These are phyloP conservation scores for Acrobeloides nanus DNA, from an alignment of 2,888 invertebrate genomes.

Conservation along the genomic window DNA sequence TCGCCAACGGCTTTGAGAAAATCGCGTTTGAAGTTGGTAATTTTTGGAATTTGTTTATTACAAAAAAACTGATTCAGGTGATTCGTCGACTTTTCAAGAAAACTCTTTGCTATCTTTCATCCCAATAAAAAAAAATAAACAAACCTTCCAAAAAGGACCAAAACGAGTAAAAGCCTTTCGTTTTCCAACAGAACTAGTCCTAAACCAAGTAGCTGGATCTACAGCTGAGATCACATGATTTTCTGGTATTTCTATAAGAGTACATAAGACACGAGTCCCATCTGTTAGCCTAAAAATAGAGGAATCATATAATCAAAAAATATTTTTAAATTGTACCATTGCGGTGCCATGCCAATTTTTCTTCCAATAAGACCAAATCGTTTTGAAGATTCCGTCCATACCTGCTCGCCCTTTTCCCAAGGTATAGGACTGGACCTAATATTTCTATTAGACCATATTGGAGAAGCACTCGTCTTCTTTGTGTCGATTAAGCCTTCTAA, in stretches of 20 bases:
- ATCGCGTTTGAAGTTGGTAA: too few relatives aligned
- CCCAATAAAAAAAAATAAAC: conserved; percentile 4
- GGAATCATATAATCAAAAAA: conserved; percentile 1
- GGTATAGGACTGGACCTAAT: conserved; percentile 5
- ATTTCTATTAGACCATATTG: conserved; percentile 3
- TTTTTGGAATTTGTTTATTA: too few relatives aligned
- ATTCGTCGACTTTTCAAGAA: too few relatives aligned
- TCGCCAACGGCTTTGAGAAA: too few relatives aligned
- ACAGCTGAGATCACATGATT: conserved; percentile 89
- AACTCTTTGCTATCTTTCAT: conserved; percentile 1
- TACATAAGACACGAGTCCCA: conserved; percentile 50
- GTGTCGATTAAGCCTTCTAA: conserved; percentile 1
- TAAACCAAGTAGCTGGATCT: conserved; percentile 70
- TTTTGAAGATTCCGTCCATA: conserved; percentile 17
- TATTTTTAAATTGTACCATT: conserved; percentile 63
- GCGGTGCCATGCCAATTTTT: conserved; percentile 64
- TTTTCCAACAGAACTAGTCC: conserved; percentile 60
- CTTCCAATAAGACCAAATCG: conserved; percentile 37
- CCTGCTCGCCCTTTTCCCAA: conserved; percentile 15
- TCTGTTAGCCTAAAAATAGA: conserved; percentile 28
- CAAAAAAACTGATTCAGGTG: too few relatives aligned
- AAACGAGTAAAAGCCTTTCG: conserved; percentile 54
- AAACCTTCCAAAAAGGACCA: conserved; percentile 49
- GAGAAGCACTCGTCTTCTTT: conserved; percentile 1
- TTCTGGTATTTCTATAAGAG: conserved; percentile 64